phyloP scores from a whole-genome alignment of 2,113 vertebrate genomes.

The Sardina pilchardus region DNA sequence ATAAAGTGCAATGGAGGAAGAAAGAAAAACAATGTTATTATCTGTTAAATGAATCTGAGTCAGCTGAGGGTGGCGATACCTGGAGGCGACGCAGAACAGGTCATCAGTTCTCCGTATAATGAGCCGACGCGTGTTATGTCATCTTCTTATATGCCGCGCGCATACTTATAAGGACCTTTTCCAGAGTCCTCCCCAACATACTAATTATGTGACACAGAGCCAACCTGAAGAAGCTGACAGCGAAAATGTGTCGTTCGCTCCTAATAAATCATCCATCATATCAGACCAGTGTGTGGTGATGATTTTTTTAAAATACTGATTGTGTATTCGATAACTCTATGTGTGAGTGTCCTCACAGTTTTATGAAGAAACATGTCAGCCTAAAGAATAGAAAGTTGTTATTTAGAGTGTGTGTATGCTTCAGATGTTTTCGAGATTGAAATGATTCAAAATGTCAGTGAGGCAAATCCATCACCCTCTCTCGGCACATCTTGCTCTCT shows the following conservation, averaged over 20 bases:
- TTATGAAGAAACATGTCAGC: not conserved
- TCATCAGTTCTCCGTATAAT: not conserved
- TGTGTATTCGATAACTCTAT: not conserved
- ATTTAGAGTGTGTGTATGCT: not conserved
- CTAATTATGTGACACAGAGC: not conserved
- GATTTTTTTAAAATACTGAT: not conserved
- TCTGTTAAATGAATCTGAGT: not conserved
- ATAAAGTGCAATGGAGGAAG: not conserved
- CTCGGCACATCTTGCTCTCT: not conserved
- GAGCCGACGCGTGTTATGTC: not conserved
- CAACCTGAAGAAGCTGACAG: no score
- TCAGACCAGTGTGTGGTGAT: no score
- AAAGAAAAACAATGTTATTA: not conserved
- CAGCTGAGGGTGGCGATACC: not conserved
- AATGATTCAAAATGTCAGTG: constrained; percentile 12
- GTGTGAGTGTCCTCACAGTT: not conserved
- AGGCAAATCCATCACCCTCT: not conserved
- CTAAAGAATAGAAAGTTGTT: not conserved
- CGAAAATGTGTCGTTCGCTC: no score
- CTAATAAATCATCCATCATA: no score
- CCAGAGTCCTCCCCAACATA: not conserved
- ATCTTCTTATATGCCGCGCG: not conserved
- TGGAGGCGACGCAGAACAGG: not conserved
- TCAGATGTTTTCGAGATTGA: constrained; percentile 4
- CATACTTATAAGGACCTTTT: not conserved